Conservation (phyloP, 30 jellyfish, hydroid and myxozoan species). For the Cassiopea andromeda region DNA sequence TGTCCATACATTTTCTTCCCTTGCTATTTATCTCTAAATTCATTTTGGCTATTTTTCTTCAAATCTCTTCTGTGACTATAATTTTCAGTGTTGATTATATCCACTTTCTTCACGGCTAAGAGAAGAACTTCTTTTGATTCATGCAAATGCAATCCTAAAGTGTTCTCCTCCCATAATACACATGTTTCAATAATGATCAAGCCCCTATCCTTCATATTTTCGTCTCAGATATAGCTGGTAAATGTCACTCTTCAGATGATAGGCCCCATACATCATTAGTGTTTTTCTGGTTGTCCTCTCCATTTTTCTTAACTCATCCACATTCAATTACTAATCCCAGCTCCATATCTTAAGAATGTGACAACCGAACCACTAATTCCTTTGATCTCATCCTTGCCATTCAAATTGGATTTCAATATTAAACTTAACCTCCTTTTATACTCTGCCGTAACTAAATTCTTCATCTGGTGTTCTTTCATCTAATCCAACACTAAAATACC, state of each 20-base stretch:
- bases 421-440: conserved; percentile 19
- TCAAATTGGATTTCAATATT: conserved; percentile 5
- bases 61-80: not conserved
- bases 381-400: conserved; percentile 10
- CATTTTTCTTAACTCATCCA: conserved; percentile 2
- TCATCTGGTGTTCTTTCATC: conserved; percentile 32
- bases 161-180: conserved; percentile 26
- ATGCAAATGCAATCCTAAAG: not conserved
- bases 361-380: conserved; percentile 15
- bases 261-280: conserved; percentile 3
- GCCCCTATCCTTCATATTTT: conserved; percentile 34
- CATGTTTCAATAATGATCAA: conserved; percentile 15
- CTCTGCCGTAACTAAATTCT: conserved; percentile 1
- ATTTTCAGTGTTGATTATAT: conserved; percentile 13
- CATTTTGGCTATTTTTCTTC: conserved; percentile 3
- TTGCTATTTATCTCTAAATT: conserved; percentile 9
- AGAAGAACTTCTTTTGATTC: conserved; percentile 4
- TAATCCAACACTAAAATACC: conserved; percentile 23
- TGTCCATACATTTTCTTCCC: conserved; percentile 47
- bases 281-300: conserved; percentile 27
- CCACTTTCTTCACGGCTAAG: not conserved
- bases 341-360: conserved; percentile 31
- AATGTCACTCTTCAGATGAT: conserved; percentile 30
- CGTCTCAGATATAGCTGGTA: conserved; percentile 9
- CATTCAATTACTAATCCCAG: conserved; percentile 31